Percentiles rank a stretch among this genome's conserved stretches.
Evolutionary conservation across 2,797 vertebrate species (phyloP).

Genomic region (Urocyon cinereoargenteus): DNA sequence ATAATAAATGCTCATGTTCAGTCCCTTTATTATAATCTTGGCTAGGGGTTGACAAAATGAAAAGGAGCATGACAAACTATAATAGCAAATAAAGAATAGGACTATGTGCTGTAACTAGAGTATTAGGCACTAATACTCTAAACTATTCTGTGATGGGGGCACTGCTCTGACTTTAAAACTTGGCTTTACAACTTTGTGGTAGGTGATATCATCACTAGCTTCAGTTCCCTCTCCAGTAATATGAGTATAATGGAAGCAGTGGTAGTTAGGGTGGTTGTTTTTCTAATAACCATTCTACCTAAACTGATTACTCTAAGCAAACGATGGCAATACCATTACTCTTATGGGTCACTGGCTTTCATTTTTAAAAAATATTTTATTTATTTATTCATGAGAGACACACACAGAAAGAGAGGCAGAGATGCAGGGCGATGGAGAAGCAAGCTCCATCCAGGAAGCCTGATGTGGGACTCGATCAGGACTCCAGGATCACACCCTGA

Average conservation of each 20-base stretch:
- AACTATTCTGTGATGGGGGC: neutral
- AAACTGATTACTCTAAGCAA: neutral
- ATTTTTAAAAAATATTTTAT: too few species aligned
- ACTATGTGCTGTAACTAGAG: neutral
- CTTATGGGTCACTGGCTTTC: neutral
- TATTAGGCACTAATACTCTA: accelerated
- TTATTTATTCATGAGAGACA: too few species aligned
- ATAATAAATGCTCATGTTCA: conserved; percentile 2
- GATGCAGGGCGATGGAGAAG: too few species aligned
- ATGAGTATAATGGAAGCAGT: neutral
- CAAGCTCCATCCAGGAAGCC: too few species aligned
- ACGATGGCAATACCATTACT: neutral
- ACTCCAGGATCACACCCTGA: too few species aligned
- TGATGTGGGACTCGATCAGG: too few species aligned
- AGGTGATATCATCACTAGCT: neutral
- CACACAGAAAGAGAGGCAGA: too few species aligned
- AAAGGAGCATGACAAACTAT: neutral
- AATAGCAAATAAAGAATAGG: neutral
- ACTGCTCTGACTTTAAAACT: neutral
- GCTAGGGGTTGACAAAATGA: conserved; percentile 21
- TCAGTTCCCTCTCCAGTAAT: neutral
- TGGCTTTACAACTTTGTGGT: neutral
- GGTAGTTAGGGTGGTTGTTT: neutral
- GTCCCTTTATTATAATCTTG: neutral
- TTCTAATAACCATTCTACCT: neutral